A percentile compares a stretch with the other conserved stretches of the same genome.
These are phyloP conservation scores for Burhinus oedicnemus DNA, from an alignment of 2,113 vertebrate species.

Conservation along the genomic window DNA sequence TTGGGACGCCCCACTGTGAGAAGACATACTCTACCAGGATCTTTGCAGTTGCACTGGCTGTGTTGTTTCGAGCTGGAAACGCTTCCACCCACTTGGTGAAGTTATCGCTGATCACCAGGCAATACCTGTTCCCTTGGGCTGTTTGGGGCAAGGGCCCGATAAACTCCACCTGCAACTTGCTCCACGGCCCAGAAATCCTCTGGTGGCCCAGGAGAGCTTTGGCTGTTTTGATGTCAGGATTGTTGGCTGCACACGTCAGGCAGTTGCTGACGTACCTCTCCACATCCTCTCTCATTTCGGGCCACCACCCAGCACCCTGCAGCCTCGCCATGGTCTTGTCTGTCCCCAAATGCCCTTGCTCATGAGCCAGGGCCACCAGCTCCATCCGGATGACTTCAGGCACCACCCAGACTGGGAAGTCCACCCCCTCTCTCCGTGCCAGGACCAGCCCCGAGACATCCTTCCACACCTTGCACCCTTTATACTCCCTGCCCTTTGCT, in stretches of 20 bases:
- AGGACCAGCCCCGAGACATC: slow-evolving; percentile 13
- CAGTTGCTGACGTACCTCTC: slow-evolving; percentile 62
- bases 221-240: neutral
- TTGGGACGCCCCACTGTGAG: slow-evolving; percentile 37
- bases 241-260: slow-evolving; percentile 27
- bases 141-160: slow-evolving; percentile 53
- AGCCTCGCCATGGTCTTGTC: slow-evolving; percentile 61
- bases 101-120: slow-evolving; percentile 42
- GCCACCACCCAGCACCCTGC: slow-evolving; percentile 55
- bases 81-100: slow-evolving; percentile 61
- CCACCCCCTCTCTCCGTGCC: neutral
- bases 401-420: slow-evolving; percentile 54
- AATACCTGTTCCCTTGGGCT: slow-evolving; percentile 44
- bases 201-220: slow-evolving; percentile 40
- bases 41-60: neutral
- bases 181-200: slow-evolving; percentile 56
- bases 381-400: slow-evolving; percentile 9
- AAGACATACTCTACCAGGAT: slow-evolving; percentile 42
- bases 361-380: slow-evolving; percentile 53
- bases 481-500: neutral
- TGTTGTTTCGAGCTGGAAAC: slow-evolving; percentile 8
- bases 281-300: slow-evolving; percentile 54
- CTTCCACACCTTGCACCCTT: slow-evolving; percentile 60
- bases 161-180: slow-evolving; percentile 53
- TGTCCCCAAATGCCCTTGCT: slow-evolving; percentile 43